These are phyloP conservation scores for Euzetes globulus DNA, from an alignment of 2,888 invertebrate species.

Conservation along the genomic window DNA sequence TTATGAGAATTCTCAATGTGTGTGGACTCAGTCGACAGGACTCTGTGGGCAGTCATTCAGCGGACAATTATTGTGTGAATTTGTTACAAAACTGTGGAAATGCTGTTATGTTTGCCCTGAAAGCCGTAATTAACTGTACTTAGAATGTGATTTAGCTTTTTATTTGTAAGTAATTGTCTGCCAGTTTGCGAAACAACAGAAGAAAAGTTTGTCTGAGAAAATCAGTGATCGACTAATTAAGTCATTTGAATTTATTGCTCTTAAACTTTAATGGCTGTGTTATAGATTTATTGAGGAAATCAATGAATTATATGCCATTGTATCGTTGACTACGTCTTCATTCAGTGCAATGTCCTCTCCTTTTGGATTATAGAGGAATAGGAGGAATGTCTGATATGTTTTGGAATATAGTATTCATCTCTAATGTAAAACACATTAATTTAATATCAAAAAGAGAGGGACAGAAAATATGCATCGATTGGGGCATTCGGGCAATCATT, in stretches of 20 bases:
- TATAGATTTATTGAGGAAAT: constrained; percentile 8
- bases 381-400: not conserved
- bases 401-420: not conserved
- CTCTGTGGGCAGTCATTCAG: too few species aligned
- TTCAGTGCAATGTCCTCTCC: constrained; percentile 18
- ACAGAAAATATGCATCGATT: constrained; percentile 7
- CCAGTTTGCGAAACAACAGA: too few species aligned
- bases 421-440: constrained; percentile 21
- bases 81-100: too few species aligned
- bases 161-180: too few species aligned
- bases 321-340: not conserved
- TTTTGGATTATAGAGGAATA: not conserved
- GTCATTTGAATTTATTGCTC: not conserved
- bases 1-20: too few species aligned
- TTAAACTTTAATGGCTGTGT: not conserved
- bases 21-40: too few species aligned
- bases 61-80: too few species aligned
- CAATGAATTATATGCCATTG: not conserved
- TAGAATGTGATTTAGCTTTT: too few species aligned
- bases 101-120: too few species aligned
- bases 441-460: not conserved
- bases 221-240: not conserved
- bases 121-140: too few species aligned
- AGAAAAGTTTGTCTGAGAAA: too few species aligned
- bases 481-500: constrained; percentile 16